A percentile compares a stretch with the other conserved stretches of the same genome.
These are phyloP conservation scores for Tinamus guttatus DNA, from an alignment of 2,113 vertebrate species.

Conservation along the genomic window DNA sequence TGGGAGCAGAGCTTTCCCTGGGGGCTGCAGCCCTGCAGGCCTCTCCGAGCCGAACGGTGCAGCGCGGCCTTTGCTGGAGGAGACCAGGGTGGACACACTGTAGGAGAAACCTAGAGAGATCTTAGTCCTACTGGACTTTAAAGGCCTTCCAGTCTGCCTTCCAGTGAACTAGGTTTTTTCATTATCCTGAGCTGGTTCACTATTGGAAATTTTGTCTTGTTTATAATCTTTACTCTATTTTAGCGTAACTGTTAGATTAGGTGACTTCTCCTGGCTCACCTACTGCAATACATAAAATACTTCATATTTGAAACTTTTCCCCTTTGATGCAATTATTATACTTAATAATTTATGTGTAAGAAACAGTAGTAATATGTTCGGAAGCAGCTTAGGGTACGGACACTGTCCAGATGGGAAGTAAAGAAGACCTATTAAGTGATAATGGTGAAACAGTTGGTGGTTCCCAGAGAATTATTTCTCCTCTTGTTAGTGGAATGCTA, in stretches of 20 bases:
- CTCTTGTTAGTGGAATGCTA: background rate
- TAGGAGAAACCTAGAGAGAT: accelerated
- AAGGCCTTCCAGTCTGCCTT: background rate
- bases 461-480: constrained; percentile 12
- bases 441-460: background rate
- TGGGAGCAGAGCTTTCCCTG: background rate
- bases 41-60: accelerated
- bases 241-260: background rate
- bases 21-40: background rate
- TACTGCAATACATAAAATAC: background rate
- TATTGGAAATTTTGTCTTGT: background rate
- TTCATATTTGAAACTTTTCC: background rate
- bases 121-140: background rate
- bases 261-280: background rate
- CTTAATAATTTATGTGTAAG: background rate
- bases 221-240: background rate
- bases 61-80: background rate
- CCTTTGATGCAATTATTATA: background rate
- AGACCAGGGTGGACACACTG: background rate
- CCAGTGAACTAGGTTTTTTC: background rate
- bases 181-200: background rate
- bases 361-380: background rate
- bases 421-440: background rate
- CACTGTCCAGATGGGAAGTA: background rate
- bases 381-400: background rate